Percentiles rank a stretch among this genome's conserved stretches.
phyloP scores from a whole-genome alignment of 2,113 vertebrate species.

The Rana temporaria region DNA sequence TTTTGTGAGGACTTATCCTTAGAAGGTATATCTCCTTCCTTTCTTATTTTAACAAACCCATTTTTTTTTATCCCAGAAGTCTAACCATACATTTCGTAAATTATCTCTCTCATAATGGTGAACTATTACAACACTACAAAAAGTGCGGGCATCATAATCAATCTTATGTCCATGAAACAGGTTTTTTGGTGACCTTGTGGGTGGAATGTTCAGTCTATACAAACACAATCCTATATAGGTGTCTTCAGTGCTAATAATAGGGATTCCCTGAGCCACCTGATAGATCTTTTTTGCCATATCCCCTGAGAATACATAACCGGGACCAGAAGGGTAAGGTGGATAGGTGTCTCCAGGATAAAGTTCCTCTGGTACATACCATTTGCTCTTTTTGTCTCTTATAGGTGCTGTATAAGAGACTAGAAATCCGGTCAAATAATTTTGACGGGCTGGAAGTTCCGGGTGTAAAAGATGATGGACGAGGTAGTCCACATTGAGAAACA shows the following conservation, averaged over 20 bases:
- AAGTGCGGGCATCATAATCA: not conserved
- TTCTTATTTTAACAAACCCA: not conserved
- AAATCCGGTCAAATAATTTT: constrained; percentile 56
- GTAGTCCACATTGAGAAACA: constrained; percentile 57
- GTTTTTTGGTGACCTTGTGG: not conserved
- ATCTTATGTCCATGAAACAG: constrained; percentile 1
- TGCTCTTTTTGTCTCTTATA: not conserved
- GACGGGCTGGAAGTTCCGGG: constrained; percentile 18
- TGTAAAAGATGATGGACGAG: constrained; percentile 55
- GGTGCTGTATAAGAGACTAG: not conserved
- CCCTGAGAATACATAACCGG: constrained; percentile 53
- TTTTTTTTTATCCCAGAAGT: not conserved
- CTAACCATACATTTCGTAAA: not conserved
- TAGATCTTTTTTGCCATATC: constrained; percentile 56
- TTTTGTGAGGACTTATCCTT: no score
- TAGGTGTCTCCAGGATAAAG: constrained; percentile 40
- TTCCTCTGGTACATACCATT: constrained; percentile 52
- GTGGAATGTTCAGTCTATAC: constrained; percentile 17
- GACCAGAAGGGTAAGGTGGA: constrained; percentile 59
- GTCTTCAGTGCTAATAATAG: constrained; percentile 54
- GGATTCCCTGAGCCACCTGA: not conserved
- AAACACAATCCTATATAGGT: constrained; percentile 56
- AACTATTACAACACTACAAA: constrained; percentile 9
- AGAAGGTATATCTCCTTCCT: no score
- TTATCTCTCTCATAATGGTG: constrained; percentile 9